Base-by-base conservation (phyloP, 2,888 invertebrate species). In the Drosophila hamatofila region DNA sequence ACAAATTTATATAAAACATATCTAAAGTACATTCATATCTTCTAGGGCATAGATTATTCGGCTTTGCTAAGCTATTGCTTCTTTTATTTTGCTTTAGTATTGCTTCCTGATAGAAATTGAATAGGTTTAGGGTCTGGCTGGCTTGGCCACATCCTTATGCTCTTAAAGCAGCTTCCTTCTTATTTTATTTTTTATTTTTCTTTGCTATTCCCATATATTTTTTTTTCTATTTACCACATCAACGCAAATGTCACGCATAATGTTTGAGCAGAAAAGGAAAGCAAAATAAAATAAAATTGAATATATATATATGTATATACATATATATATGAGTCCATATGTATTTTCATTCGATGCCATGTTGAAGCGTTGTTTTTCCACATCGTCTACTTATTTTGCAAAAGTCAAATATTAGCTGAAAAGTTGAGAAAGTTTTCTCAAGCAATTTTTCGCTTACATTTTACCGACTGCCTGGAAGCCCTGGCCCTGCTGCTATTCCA, bases 381-480 rank as follows among this genome's bases (percentile, higher is more conserved):
- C 80, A 85, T 85, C 83, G 80, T 74, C 86, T 89, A 72, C 81
- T 85, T 88, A 89, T 90, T 88, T 84, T 86, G 81, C 77, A 81
- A 83, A 90, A 90, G 83, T 88, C 90, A 91, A 91, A 90, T 90
- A 90, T 90, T 90, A 88, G 91, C 91, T 91, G 88, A 91, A 91
- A 91, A 91, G 90, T 90, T 91, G 87, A 80, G 81, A 90, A 91
- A 90, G 83, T 90, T 91, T 88, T 88, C 88, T 75, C 84, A 86
- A 83, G 88, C 90, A 90, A 90, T 91, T 90, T 91, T 86, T 77
- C 84, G 81, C 86, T 89, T 80, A 89, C 85, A 86, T 86, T 86
- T 87, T 85, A 80, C 55, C 62, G 64, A 52, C 61, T 48, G 58
- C 44, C 63, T 49, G 48, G 39, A 41, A 48, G 68, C 57, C 57